Evolutionary conservation across 1,140 invertebrate genomes (phyloP).

Genomic region (Drepana arcuata): DNA sequence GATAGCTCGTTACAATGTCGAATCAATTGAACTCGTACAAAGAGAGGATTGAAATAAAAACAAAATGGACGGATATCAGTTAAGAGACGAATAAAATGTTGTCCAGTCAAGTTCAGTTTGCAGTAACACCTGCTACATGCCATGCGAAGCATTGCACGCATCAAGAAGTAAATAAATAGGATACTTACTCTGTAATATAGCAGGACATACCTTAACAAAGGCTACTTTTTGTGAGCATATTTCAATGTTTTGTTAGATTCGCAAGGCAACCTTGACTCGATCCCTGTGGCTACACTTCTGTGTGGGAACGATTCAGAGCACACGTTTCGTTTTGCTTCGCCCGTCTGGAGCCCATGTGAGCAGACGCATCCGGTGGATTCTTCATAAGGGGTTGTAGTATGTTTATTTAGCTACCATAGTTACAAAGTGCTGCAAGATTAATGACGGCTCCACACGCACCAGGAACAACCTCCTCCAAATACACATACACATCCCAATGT

Average conservation of each 20-base stretch:
- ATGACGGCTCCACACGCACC: constrained; percentile 19
- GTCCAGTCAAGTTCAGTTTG: constrained; percentile 37
- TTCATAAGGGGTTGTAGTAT: constrained; percentile 15
- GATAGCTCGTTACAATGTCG: too few relatives aligned
- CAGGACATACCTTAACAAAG: constrained; percentile 27
- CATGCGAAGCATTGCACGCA: constrained; percentile 14
- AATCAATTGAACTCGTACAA: too few relatives aligned
- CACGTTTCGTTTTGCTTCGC: constrained; percentile 37
- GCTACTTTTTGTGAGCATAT: constrained; percentile 31
- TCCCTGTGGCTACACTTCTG: constrained; percentile 42
- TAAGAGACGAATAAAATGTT: constrained; percentile 31
- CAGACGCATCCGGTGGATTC: constrained; percentile 42
- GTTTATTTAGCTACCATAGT: constrained; percentile 40
- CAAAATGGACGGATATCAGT: neutral
- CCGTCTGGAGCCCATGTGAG: constrained; percentile 59
- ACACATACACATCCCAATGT: too few relatives aligned
- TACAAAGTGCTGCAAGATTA: constrained; percentile 27
- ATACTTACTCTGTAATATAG: constrained; percentile 24
- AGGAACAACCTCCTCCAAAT: constrained; percentile 13
- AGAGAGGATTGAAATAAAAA: neutral
- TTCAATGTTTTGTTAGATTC: constrained; percentile 46
- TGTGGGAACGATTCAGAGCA: constrained; percentile 52
- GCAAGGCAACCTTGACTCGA: constrained; percentile 50
- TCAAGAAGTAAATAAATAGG: constrained; percentile 28
- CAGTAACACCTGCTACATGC: constrained; percentile 35